Evolutionary conservation across 2,113 vertebrate genomes (phyloP).

Genomic region (Sinocyclocheilus maitianheensis): DNA sequence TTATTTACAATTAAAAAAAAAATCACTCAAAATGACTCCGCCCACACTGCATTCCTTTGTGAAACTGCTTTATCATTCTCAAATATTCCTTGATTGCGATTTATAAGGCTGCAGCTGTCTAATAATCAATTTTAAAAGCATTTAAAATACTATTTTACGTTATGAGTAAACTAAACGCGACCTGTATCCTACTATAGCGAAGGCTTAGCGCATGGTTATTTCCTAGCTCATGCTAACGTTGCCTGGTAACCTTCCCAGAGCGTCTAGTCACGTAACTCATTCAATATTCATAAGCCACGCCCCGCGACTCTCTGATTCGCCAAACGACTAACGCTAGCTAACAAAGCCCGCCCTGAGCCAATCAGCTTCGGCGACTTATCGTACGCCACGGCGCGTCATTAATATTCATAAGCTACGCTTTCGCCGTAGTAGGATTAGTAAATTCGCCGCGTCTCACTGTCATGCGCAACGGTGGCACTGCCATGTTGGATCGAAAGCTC

Average conservation of each 20-base stretch:
- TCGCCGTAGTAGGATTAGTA: slow-evolving; percentile 8
- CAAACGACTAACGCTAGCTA: too few species aligned
- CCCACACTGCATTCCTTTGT: slow-evolving; percentile 70
- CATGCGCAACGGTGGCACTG: slow-evolving; percentile 66
- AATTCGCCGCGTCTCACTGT: neutral
- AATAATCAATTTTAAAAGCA: neutral
- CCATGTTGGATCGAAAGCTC: slow-evolving; percentile 86
- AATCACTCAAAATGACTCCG: slow-evolving; percentile 58
- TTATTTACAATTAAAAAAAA: neutral
- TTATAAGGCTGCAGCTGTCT: neutral
- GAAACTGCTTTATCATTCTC: neutral
- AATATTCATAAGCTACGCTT: neutral
- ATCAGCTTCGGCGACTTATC: neutral
- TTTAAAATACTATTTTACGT: neutral
- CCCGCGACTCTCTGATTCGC: neutral
- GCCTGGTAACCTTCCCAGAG: slow-evolving; percentile 22
- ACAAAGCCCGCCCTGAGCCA: neutral
- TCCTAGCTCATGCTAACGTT: neutral
- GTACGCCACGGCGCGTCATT: neutral
- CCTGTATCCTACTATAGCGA: neutral
- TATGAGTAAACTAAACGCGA: neutral
- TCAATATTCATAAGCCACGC: neutral
- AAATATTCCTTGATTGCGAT: neutral
- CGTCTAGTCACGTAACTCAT: neutral
- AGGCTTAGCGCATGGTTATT: neutral